Evolutionary conservation across 2,797 vertebrate species (phyloP).

Genomic region (Crax fasciolata): DNA sequence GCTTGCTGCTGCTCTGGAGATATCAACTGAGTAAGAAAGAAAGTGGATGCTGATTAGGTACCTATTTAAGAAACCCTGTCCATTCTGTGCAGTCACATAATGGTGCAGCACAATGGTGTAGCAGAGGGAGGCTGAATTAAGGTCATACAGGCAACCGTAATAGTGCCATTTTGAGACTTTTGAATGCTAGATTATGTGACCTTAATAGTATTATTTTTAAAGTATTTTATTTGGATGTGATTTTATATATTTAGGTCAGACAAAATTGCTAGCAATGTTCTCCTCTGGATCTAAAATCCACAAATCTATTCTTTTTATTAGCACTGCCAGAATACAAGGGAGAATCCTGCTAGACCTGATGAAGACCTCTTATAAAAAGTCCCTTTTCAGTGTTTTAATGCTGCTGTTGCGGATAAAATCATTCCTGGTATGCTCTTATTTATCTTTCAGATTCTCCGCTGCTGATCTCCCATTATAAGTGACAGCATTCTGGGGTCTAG

Average conservation of each 20-base stretch:
- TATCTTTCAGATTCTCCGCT: background rate
- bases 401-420: background rate
- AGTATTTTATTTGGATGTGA: conserved; percentile 37
- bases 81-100: conserved; percentile 26
- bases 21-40: background rate
- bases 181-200: conserved; percentile 15
- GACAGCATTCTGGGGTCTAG: background rate
- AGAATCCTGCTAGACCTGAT: background rate
- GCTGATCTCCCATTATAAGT: background rate
- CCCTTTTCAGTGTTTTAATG: background rate
- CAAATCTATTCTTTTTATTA: conserved; percentile 3
- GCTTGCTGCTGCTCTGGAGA: background rate
- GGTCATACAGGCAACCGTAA: conserved; percentile 20
- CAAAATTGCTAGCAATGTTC: conserved; percentile 28
- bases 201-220: conserved; percentile 38
- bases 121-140: conserved; percentile 28
- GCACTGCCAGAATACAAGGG: background rate
- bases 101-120: rapidly evolving
- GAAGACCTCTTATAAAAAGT: background rate
- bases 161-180: conserved; percentile 30
- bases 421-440: background rate
- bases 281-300: conserved; percentile 18
- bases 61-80: conserved; percentile 15
- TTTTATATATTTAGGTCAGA: conserved; percentile 58
- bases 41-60: conserved; percentile 50